A percentile compares a stretch with the other conserved stretches of the same genome.
phyloP scores from a whole-genome alignment of 2,113 vertebrate genomes.

The Amphilophus citrinellus region DNA sequence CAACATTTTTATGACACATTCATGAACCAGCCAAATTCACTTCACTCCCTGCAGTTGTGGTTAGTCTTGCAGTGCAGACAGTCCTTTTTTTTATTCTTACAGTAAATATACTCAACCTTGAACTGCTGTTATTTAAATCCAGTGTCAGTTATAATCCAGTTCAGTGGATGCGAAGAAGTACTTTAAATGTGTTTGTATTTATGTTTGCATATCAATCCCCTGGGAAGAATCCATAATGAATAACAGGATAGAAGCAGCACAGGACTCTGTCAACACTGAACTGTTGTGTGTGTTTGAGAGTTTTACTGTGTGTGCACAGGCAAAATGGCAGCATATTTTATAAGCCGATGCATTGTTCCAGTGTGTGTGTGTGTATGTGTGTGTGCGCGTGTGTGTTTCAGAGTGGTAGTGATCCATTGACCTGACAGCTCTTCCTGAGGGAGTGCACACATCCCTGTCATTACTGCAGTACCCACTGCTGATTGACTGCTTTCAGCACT shows the following conservation, averaged over 20 bases:
- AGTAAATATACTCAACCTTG: constrained; percentile 26
- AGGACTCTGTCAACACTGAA: constrained; percentile 60
- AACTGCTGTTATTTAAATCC: constrained; percentile 49
- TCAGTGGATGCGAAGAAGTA: constrained; percentile 42
- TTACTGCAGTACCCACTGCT: constrained; percentile 66
- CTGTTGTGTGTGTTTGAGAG: constrained; percentile 41
- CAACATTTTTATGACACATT: constrained; percentile 63
- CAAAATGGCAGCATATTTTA: constrained; percentile 61
- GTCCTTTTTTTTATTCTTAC: constrained; percentile 24
- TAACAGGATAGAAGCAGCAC: constrained; percentile 41
- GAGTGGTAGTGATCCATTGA: constrained; percentile 78
- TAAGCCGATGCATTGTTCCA: constrained; percentile 37
- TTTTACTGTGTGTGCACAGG: constrained; percentile 50
- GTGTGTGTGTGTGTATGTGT: constrained; percentile 44
- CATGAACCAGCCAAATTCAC: constrained; percentile 26
- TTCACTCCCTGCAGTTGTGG: constrained; percentile 34
- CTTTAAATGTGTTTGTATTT: constrained; percentile 53
- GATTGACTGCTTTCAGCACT: constrained; percentile 78
- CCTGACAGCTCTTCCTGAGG: constrained; percentile 80
- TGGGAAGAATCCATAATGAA: constrained; percentile 55
- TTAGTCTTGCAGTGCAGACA: not conserved
- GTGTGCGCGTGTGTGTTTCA: constrained; percentile 55
- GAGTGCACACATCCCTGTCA: constrained; percentile 77
- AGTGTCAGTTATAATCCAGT: constrained; percentile 47
- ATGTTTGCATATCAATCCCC: constrained; percentile 38